Base-by-base conservation (phyloP, 2,888 invertebrate genomes). In the Latheticus oryzae region DNA sequence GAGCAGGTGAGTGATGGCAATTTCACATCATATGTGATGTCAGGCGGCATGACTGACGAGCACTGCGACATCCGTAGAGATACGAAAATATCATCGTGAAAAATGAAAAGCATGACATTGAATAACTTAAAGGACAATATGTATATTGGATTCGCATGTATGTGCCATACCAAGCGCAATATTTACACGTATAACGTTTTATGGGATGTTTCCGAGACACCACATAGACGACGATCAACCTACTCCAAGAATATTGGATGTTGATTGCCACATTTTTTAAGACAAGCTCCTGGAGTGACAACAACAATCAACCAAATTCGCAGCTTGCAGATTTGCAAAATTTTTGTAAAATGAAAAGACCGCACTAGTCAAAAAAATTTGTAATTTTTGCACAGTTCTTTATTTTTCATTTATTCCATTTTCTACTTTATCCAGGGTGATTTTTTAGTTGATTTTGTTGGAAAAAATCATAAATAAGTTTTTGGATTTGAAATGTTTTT, bases 61-160 rank as follows among this genome's bases (percentile, higher is more conserved):
- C 62, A 48, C 48, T 50, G 51, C 62, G 65, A 68, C 68, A 65
- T 61, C 61, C 66, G 54, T 51, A 50, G 35, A 64, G 67, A 67
- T 68, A 69, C 61, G 52, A 62, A 26, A 66, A 63, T 60, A 64
- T 65, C 62, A 51, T 62, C 53, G 61, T 66, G 69, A 70, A 69
- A 70, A 70, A 67, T 70, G 67, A 65, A 67, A 67, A 66, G 63
- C 67, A 68, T 69, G 70, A 66, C 67, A 61, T 53, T 65, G 69
- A 69, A 71, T 70, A 71, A 69, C 66, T 68, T 69, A 69, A 59
- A 55, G 57, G 56, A 65, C 63, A 60, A 63, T 65, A 65, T 66
- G 62, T 66, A 62, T 61, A 63, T 57, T 42, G 57, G 32, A 60
- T 53, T 47, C 48, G 32, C 42, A 43, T 45, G 45, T 54, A 59